Conservation (phyloP, 2,113 vertebrate species). For the Solea senegalensis region DNA sequence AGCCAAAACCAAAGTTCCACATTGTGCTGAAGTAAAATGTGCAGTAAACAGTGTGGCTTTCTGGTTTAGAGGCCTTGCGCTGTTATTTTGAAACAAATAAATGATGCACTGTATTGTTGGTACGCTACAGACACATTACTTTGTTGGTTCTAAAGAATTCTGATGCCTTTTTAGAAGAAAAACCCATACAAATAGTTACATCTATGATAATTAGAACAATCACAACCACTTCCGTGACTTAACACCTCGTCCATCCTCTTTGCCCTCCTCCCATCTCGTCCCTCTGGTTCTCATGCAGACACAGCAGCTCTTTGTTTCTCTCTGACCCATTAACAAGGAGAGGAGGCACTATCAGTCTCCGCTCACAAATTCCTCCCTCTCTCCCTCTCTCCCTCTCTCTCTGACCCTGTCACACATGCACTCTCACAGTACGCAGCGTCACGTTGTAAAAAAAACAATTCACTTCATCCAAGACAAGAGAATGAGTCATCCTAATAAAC, state of each 20-base stretch:
- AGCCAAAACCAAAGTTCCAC: no score
- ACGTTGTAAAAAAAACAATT: slow-evolving; percentile 24
- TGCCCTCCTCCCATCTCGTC: slow-evolving; percentile 30
- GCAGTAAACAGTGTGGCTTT: no score
- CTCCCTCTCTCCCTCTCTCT: neutral
- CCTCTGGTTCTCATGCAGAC: slow-evolving; percentile 61
- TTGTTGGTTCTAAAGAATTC: neutral
- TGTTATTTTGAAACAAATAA: no score
- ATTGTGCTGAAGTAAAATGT: no score
- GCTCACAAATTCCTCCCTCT: slow-evolving; percentile 50
- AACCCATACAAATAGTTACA: neutral
- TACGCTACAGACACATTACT: no score
- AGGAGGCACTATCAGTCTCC: slow-evolving; percentile 54
- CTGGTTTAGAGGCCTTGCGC: no score
- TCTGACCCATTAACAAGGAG: slow-evolving; percentile 57
- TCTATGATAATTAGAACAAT: no score
- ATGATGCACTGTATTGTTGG: no score
- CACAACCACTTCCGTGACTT: slow-evolving; percentile 12
- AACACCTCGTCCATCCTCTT: slow-evolving; percentile 45
- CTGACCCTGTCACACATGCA: neutral
- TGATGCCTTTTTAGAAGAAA: neutral
- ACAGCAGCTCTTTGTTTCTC: slow-evolving; percentile 71
- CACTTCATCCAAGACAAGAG: slow-evolving; percentile 13
- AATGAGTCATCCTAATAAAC: neutral
- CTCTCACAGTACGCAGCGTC: neutral